Evolutionary conservation across 2,888 invertebrate species (phyloP), one percentile per base, ranked within the genome.

Genomic region (Cerceris rybyensis): DNA sequence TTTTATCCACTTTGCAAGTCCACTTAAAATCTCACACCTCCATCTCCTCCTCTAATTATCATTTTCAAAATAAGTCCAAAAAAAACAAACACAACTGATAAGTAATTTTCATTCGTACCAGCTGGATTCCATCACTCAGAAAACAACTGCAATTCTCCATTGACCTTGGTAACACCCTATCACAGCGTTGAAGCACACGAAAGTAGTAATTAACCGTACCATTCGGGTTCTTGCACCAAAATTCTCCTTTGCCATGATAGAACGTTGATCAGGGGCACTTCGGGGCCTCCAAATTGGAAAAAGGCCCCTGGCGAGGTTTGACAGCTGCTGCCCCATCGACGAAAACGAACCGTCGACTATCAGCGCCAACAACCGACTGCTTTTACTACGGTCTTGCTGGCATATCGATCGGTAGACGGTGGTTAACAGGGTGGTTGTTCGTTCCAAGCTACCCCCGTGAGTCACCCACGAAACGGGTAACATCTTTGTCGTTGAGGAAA

Each of bases 291-390:
- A 41, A 43, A 78, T 14, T 4, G 90, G 90, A 14, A 78, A 75
- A n/a, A 89, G 69, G 41, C 81, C 79, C 81, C 86, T 82, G 2
- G 87, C 69, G 39, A 91, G 71, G 41, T 78, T 87, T 14, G 90
- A 85, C 52, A 90, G 78, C 75, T 86, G 89, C 42, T 86, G 80
- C 60, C 91, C 90, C 91, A 90, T 90, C 64, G 71, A 63, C 49
- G 52, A 72, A 17, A 72, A 82, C 82, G 72, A 75, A 83, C 86
- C 81, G 84, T 46, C 65, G 52, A 69, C 70, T 42, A 72, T 59
- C 76, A 71, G 50, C 59, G 78, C 78, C 78, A 72, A 41, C 57
- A 77, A 75, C 84, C 8, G 69, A 86, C 86, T 83, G 77, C 57
- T 28, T 65, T 68, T 57, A 49, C 70, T 50, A 61, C 75, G 50